Conservation (phyloP, 2,797 vertebrate species). For the Phrynocephalus guinanensis region DNA sequence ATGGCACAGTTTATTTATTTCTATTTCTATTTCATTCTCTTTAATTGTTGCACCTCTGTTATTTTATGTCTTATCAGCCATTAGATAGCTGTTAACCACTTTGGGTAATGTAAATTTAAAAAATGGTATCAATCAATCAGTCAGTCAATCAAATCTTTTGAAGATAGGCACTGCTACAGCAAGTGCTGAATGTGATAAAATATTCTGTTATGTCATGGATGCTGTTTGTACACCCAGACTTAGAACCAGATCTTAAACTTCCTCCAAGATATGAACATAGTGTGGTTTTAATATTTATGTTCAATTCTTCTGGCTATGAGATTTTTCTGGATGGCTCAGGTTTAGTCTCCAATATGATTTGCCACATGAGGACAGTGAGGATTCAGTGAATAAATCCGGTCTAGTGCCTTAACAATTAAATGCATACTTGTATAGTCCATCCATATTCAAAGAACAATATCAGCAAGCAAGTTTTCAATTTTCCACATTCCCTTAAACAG, state of each 20-base stretch:
- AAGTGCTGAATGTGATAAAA: neutral
- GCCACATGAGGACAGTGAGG: neutral
- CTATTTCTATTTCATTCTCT: no score
- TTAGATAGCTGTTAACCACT: no score
- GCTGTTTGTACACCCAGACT: neutral
- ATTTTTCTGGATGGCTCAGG: neutral
- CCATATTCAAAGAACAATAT: constrained; percentile 12
- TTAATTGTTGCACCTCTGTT: no score
- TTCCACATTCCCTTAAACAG: neutral
- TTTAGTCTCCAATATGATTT: no score
- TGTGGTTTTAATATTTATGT: neutral
- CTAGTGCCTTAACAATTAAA: neutral
- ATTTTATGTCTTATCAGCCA: no score
- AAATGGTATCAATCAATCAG: no score
- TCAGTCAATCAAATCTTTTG: no score
- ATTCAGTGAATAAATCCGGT: neutral
- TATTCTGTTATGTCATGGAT: neutral
- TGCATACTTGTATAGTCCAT: neutral
- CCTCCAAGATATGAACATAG: neutral
- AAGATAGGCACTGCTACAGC: no score
- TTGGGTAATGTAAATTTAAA: no score
- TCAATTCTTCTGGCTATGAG: neutral
- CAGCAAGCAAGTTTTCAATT: neutral
- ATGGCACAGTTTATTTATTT: no score
- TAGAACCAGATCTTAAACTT: neutral